Evolutionary conservation across 2,113 vertebrate genomes (phyloP).

Genomic region (Nerophis lumbriciformis): DNA sequence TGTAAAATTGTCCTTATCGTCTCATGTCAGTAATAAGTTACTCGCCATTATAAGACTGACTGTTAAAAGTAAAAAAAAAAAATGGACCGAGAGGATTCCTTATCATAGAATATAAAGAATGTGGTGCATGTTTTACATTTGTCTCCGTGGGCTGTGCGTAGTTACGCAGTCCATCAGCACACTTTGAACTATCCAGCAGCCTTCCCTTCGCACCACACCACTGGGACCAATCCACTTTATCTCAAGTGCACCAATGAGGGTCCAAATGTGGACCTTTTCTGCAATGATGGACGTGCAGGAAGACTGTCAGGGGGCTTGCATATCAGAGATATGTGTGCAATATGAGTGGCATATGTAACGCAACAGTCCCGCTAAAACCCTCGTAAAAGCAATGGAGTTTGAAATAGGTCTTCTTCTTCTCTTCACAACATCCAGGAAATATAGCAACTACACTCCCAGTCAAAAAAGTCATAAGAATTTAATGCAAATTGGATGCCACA

Average conservation of each 20-base stretch:
- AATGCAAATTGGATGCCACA: too few relatives aligned
- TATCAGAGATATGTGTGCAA: neutral
- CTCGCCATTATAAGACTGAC: neutral
- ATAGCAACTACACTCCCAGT: too few relatives aligned
- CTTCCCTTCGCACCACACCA: neutral
- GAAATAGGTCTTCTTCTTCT: too few relatives aligned
- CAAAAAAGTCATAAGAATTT: too few relatives aligned
- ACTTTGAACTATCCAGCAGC: neutral
- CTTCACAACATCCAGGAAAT: too few relatives aligned
- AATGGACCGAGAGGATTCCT: neutral
- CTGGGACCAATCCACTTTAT: neutral
- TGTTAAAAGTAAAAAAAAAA: neutral
- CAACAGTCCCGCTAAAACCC: neutral
- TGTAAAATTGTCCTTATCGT: neutral
- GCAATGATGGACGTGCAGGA: neutral
- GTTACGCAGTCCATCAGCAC: too few relatives aligned
- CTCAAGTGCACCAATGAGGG: neutral
- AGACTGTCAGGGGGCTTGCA: neutral
- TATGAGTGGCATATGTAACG: neutral
- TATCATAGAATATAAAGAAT: neutral
- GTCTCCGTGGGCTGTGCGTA: too few relatives aligned
- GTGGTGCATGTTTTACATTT: neutral
- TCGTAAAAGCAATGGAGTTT: too few relatives aligned
- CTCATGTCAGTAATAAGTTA: too few relatives aligned
- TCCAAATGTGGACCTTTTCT: neutral